These are phyloP conservation scores for Hydrochoerus hydrochaeris DNA, from an alignment of 2,113 vertebrate species.

Conservation along the genomic window DNA sequence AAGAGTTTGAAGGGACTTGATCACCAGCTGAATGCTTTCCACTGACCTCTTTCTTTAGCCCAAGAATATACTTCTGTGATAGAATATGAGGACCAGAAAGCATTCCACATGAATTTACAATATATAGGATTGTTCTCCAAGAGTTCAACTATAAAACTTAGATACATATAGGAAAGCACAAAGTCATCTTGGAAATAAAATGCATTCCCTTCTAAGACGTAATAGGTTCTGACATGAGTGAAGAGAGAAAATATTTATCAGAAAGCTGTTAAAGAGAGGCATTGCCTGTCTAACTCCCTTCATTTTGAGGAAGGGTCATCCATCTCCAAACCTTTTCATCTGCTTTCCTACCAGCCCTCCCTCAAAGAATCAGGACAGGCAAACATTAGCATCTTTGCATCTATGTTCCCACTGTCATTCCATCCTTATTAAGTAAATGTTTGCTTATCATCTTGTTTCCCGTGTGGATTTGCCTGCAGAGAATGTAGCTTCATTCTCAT, in stretches of 20 bases:
- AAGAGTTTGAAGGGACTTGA: background rate
- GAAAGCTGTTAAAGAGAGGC: background rate
- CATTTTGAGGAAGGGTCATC: background rate
- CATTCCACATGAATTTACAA: background rate
- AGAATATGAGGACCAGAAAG: background rate
- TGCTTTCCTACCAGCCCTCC: too few species aligned
- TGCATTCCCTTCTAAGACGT: background rate
- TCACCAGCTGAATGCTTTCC: background rate
- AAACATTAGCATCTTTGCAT: background rate
- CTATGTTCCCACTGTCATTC: background rate
- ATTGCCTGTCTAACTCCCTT: background rate
- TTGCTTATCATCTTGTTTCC: background rate
- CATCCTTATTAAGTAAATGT: background rate
- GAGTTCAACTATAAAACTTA: conserved; percentile 8
- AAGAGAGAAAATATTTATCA: background rate
- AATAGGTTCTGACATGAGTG: background rate
- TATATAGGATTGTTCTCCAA: background rate
- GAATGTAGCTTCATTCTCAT: background rate
- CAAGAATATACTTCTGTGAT: background rate
- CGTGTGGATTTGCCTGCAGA: background rate
- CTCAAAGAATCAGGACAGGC: too few species aligned
- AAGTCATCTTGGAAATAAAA: conserved; percentile 53
- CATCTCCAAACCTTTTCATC: accelerated
- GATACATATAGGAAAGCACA: background rate
- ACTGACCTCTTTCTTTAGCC: background rate